Base-by-base conservation (phyloP, 1,140 invertebrate genomes). In the Drosophila orosa region DNA sequence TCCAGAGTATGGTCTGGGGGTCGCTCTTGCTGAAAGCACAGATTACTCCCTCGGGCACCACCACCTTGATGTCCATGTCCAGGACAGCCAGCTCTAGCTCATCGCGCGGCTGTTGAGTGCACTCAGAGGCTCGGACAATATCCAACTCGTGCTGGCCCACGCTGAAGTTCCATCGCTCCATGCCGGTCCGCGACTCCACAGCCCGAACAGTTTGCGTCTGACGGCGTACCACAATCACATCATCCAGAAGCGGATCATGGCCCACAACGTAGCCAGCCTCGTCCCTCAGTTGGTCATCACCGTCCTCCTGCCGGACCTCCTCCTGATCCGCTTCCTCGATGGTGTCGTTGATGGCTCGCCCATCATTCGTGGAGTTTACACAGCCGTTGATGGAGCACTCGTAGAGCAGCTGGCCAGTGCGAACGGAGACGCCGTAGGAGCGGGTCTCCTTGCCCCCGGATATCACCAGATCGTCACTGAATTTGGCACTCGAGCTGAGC, bases 81-180 rank as follows among this genome's bases (percentile, higher is more conserved):
- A 92, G 90, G 31, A 92, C 82, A 19, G 92, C 83, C 15, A 92
- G 73, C 54, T 92, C 84, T 27, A 91, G 57, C 40, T 89, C 85
- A 55, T 81, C 89, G 89, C 90, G 89, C 3, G 91, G 76, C 47
- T 84, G 80, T 48, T 91, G 63, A 52, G 93, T 92, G 57, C 95
- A 95, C 50, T 93, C 92, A 69, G 92, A 77, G 71, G 92, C 82
- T 74, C 92, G 68, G 68, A 93, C 78, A 71, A 97, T 80, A 47
- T 95, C 94, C 35, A 98, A 76, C 74, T 98, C 95, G 92, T 98
- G 96, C 68, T 97, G 95, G 3, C 96, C 97, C 31, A 99, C 97
- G 92, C 97, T 98, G 86, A 98, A 99, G 93, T 99, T 98, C 98
- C 98, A 99, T 83, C 97, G 97, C 93, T 99, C 98, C 48, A 92